phyloP scores from a whole-genome alignment of 2,888 invertebrate genomes.

The Agrotis segetum region DNA sequence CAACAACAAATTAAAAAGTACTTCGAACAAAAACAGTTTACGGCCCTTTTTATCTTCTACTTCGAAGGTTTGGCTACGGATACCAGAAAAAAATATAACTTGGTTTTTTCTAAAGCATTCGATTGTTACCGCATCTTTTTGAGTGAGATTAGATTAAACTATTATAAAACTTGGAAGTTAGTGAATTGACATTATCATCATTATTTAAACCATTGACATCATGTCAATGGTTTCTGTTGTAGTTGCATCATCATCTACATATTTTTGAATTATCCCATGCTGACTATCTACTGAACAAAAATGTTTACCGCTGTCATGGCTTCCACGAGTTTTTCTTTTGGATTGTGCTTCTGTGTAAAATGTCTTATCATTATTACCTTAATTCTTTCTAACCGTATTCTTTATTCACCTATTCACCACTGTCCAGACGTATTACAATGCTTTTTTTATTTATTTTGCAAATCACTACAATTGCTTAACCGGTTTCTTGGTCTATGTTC shows the following conservation, averaged over 20 bases:
- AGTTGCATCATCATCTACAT: not conserved
- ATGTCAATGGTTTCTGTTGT: not conserved
- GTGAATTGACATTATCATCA: not conserved
- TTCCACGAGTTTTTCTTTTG: too few relatives aligned
- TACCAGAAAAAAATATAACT: not conserved
- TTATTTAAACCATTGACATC: too few relatives aligned
- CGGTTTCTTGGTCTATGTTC: not conserved
- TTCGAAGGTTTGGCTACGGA: not conserved
- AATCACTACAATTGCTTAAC: not conserved
- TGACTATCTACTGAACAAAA: not conserved
- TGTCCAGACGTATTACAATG: not conserved
- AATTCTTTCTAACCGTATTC: not conserved
- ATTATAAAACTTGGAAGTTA: constrained; percentile 10
- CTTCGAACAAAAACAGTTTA: constrained; percentile 39
- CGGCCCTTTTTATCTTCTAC: constrained; percentile 45
- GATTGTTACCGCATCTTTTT: not conserved
- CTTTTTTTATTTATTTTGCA: not conserved
- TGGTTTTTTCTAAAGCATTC: constrained; percentile 26
- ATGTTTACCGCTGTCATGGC: too few relatives aligned
- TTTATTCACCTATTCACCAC: not conserved
- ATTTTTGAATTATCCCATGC: not conserved
- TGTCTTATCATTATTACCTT: too few relatives aligned
- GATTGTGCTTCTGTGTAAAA: too few relatives aligned
- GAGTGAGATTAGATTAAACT: constrained; percentile 49
- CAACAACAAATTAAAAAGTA: constrained; percentile 32